A percentile compares a stretch with the other conserved stretches of the same genome.
Conservation (phyloP, 2,113 vertebrate genomes). For the Hemiscyllium ocellatum region DNA sequence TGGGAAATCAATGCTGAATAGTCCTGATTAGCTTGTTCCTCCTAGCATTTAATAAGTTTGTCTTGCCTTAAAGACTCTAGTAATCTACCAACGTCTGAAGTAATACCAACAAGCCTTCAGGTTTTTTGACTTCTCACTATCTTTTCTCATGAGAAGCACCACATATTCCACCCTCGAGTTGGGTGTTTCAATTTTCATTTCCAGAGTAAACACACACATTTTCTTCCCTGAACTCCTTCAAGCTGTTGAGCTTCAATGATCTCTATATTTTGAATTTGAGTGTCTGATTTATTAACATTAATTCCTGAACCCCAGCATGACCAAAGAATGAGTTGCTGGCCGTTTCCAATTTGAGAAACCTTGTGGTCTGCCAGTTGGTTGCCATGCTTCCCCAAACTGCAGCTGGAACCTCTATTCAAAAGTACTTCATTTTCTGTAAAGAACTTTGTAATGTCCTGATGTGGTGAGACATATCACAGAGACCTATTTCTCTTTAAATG, state of each 20-base stretch:
- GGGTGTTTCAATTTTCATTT: neutral
- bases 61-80: neutral
- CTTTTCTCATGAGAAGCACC: neutral
- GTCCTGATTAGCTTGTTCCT: neutral
- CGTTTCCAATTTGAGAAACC: no score
- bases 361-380: no score
- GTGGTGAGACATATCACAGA: neutral
- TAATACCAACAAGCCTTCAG: neutral
- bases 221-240: neutral
- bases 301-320: neutral
- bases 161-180: neutral
- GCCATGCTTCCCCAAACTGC: neutral
- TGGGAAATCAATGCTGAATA: neutral
- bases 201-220: neutral
- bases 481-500: neutral
- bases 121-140: neutral
- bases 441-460: neutral
- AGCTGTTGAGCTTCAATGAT: neutral
- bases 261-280: neutral
- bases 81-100: neutral
- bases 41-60: neutral
- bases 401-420: neutral
- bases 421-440: neutral
- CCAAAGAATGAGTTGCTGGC: no score
- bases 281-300: neutral